Base-by-base conservation (phyloP, 2,797 vertebrate species). In the Acrossocheilus fasciatus region DNA sequence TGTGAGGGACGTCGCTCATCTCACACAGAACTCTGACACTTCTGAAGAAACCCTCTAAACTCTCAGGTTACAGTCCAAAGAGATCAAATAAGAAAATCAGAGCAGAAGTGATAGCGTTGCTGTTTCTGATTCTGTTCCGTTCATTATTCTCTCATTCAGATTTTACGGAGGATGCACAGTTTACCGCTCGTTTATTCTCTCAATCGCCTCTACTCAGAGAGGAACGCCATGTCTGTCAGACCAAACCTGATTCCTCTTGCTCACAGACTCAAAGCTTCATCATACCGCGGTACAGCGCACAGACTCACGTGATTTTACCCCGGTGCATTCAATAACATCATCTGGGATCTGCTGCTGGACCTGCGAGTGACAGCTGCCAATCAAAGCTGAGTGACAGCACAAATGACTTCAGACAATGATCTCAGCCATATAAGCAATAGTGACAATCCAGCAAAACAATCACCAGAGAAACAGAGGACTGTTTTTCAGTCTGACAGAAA, bases 291-390 rank as follows among this genome's bases (percentile, higher is more conserved):
- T 10, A 23, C 20, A 59, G 18, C n/a, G 1, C 11, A 26, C 59
- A 20, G 9, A 20, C 36, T 69, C 36, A n/a, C 20, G 8, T 62
- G 57, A 62, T 26, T 57, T 62, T 64, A 68, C 54, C 54, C 54
- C 8, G 54, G 20, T 10, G 54, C 23, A 23, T 68, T 68, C 17
- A 68, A 18, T 74, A 18, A 50, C 43, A 30, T 50, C n/a, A 74
- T 1, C 0, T 8, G 70, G 50, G n/a, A 47, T 36, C 68, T 1
- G 8, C 68, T 39, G 45, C 59, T 26, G 59, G 10, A 34, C 17
- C 17, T 52, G 26, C 52, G n/a, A 75, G 47, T 52, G 47, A 76
- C 73, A 75, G 73, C 36, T 41, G 36, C 36, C 68, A 70, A 70
- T 23, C 68, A 70, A 41, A 70, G 39, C 0, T 45, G 70, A 73